These are phyloP conservation scores for Xerus inauris DNA, from an alignment of 2,113 vertebrate genomes.

Conservation along the genomic window DNA sequence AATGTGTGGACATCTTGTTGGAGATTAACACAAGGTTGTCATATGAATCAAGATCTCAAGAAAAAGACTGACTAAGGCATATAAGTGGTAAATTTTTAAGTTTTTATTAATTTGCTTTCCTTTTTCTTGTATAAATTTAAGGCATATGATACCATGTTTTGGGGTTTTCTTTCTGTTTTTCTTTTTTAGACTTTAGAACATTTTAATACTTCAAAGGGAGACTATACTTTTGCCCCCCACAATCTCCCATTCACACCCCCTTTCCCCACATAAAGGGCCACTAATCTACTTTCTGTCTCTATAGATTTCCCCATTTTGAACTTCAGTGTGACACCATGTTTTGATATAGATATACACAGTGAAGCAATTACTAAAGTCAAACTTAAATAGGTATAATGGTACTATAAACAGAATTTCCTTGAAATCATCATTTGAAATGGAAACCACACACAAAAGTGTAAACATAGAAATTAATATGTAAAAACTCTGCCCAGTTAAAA, in stretches of 20 bases:
- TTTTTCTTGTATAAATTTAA: background rate
- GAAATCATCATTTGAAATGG: background rate
- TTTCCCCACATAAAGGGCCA: too few species aligned
- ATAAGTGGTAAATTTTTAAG: background rate
- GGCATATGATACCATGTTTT: background rate
- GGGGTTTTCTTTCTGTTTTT: background rate
- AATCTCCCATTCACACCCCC: too few species aligned
- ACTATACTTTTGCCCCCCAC: too few species aligned
- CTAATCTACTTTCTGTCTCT: too few species aligned
- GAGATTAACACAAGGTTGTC: background rate
- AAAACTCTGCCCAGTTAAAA: background rate
- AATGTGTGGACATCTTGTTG: background rate
- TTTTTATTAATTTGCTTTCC: background rate
- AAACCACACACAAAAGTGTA: conserved; percentile 14
- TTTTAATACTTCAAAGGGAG: too few species aligned
- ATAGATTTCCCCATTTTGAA: too few species aligned
- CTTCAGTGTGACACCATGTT: background rate
- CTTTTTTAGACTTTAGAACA: too few species aligned
- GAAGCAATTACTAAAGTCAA: background rate
- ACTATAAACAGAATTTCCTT: background rate
- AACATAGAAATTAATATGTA: background rate
- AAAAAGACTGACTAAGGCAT: background rate
- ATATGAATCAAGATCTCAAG: background rate
- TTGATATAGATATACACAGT: background rate
- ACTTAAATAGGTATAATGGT: background rate